A percentile compares a stretch with the other conserved stretches of the same genome.
Conservation (phyloP, 1,140 invertebrate species). For the Wiebesia pumilae region DNA sequence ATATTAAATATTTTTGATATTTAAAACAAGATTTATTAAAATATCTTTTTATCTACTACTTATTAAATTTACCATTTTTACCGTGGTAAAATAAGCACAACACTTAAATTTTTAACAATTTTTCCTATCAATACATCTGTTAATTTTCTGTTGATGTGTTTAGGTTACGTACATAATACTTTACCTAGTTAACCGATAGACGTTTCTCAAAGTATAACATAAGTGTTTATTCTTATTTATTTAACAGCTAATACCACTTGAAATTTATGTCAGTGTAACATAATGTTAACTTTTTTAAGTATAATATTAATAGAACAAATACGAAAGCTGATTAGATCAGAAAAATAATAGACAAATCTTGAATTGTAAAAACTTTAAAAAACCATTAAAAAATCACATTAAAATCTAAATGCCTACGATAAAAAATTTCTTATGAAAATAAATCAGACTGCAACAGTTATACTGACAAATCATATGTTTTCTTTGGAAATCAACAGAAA, state of each 20-base stretch:
- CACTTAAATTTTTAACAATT: neutral
- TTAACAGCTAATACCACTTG: neutral
- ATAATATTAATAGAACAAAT: neutral
- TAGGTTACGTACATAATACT: conserved; percentile 1
- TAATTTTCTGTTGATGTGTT: conserved; percentile 16
- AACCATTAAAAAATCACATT: neutral
- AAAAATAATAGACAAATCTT: neutral
- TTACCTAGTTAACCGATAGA: neutral
- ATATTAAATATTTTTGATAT: neutral
- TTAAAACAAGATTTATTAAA: neutral
- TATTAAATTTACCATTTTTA: neutral
- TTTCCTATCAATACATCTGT: conserved; percentile 4
- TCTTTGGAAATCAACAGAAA: neutral
- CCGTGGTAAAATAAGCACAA: neutral
- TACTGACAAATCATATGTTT: neutral
- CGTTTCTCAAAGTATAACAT: neutral
- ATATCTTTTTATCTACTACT: neutral
- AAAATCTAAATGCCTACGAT: neutral
- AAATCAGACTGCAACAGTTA: neutral
- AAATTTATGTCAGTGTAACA: conserved; percentile 1
- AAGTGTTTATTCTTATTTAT: conserved; percentile 1
- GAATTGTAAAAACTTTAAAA: no score
- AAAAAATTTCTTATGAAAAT: neutral
- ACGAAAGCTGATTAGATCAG: neutral
- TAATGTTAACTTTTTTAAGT: conserved; percentile 1